Base-by-base conservation (phyloP, 2,888 invertebrate species). In the Syritta pipiens region DNA sequence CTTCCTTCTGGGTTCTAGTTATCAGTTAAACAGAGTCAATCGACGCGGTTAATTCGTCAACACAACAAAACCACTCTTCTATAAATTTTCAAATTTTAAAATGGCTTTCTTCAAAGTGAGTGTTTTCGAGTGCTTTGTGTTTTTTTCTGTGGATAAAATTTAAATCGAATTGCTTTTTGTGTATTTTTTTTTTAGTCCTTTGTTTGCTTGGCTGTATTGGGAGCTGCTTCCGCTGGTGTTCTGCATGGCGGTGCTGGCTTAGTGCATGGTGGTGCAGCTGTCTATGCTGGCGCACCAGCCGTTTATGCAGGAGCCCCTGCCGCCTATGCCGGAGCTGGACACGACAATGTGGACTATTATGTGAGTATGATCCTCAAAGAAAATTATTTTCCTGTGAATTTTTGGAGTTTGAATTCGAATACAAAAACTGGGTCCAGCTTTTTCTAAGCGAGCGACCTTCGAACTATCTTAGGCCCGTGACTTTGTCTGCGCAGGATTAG, bases 101-200 rank as follows among this genome's bases (percentile, higher is more conserved):
- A 89, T 89, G 89, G 88, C 88, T 84, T 89, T 89, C 84, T 86
- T 88, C 83, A 89, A 89, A 89, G 89, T 89, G 87, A 89, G 89
- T 89, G 83, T 12, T 6, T 14, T 40, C 20, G 3, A 40, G 2
- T 24, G 30, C 26, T 10, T 20, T 19, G 37, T 49, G 46, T 17
- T 35, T 17, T 14, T 9, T 9, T 6, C 4, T 1, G 35, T 35
- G 35, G 14, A 17, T 7, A 9, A 53, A 24, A 51, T 44, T 57
- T 49, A 51, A 53, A 60, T 49, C 22, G 14, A 22, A 30, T n/a
- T 30, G n/a, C n/a, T 37, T 72, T 72, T 69, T 74, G 37, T 81
- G 60, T 62, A 30, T 62, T 48, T 77, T 83, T 83, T 51, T 82
- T 37, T 14, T 17, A 89, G 89, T 88, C 88, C 82, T 83, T 89